A percentile compares a stretch with the other conserved stretches of the same genome.
Evolutionary conservation across 1,140 invertebrate species (phyloP).

Genomic region (Cydia strobilella): DNA sequence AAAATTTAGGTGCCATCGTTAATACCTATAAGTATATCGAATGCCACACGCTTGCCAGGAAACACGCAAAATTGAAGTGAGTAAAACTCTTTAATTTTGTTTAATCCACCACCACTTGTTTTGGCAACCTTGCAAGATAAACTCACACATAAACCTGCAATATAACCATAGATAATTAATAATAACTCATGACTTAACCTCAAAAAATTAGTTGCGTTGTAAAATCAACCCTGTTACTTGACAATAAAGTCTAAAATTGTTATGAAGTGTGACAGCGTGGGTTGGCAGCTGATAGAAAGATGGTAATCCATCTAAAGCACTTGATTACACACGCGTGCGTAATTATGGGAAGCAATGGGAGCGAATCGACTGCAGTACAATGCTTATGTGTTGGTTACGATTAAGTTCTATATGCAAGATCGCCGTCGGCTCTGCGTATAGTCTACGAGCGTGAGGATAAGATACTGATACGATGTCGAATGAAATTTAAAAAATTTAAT

Average conservation of each 20-base stretch:
- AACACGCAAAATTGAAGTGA: no score
- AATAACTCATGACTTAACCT: background rate
- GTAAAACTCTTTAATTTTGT: no score
- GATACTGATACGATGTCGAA: background rate
- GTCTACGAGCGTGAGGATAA: background rate
- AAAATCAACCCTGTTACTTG: background rate
- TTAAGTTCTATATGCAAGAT: constrained; percentile 28
- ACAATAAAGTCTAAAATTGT: background rate
- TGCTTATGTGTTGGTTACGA: constrained; percentile 17
- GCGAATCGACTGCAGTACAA: constrained; percentile 1
- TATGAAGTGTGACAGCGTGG: background rate
- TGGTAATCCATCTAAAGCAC: constrained; percentile 24
- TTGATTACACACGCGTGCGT: constrained; percentile 23
- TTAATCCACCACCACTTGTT: background rate
- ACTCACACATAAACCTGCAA: background rate
- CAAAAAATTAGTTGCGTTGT: background rate
- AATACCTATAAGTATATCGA: no score
- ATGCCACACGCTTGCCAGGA: no score
- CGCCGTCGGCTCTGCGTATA: background rate
- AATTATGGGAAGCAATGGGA: constrained; percentile 23
- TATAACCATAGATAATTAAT: background rate
- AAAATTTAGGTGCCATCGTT: no score
- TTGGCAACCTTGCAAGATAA: constrained; percentile 23
- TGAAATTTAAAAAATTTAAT: background rate
- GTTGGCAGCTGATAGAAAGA: constrained; percentile 11